Evolutionary conservation across 2,797 vertebrate species (phyloP), one percentile per base, ranked within the genome.

Genomic region (Margarornis squamiger): DNA sequence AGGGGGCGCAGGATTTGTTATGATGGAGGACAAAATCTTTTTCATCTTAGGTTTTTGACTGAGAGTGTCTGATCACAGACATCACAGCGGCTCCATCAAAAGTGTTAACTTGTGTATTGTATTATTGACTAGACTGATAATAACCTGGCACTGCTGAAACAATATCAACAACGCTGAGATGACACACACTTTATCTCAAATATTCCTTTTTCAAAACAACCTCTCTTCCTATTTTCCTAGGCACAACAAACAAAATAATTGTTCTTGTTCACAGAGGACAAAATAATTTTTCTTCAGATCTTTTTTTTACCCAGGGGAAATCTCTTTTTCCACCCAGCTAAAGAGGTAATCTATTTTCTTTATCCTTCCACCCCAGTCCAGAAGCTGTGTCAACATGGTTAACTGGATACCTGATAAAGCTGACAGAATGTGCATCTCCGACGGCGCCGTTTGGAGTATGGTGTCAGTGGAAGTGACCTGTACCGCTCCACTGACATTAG

Each of bases 331-430:
- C 90, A 93, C 74, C 63, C 91, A 95, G 81, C 73, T 96, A 93
- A 96, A 78, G 93, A 95, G 88, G 88, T 78, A 82, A 90, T 94
- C 95, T 94, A 72, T 92, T 96, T 93, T 84, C 86, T 92, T 95
- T 93, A 93, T 96, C 61, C 95, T 52, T 83, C 67, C 66, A 90
- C 80, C 88, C 63, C 61, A 71, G 93, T 75, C 92, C 92, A 96
- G 87, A 82, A 95, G 95, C 88, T 74, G 79, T 95, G 93, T 91
- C 95, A 97, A 92, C 92, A 79, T 71, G 93, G 87, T 78, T 90
- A 92, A 92, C 94, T 95, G 91, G 90, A 66, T 91, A 92, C 71
- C 93, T 83, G 95, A 93, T 72, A 94, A 63, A 86, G 88, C 91
- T 77, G 95, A 94, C 39, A 52, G 94, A 57, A 87, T n/a, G 61